Conservation (phyloP, 2,113 vertebrate genomes). For the Tichodroma muraria region DNA sequence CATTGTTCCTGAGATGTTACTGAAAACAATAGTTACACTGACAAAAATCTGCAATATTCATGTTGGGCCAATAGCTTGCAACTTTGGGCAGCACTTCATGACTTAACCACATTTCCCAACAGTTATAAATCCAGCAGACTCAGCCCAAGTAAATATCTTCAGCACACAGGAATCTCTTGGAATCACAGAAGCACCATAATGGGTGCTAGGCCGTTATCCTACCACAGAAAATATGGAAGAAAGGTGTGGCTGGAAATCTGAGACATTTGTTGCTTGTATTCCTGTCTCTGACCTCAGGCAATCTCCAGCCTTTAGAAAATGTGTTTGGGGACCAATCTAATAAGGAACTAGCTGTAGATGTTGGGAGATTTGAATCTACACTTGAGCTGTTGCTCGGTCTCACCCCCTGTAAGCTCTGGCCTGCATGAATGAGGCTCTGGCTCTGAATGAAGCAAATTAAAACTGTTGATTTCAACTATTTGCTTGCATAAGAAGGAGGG, state of each 20-base stretch:
- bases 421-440: not conserved
- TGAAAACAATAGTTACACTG: not conserved
- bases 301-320: not conserved
- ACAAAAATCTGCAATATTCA: not conserved
- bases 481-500: not conserved
- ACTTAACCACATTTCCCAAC: not conserved
- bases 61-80: not conserved
- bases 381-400: not conserved
- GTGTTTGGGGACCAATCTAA: not conserved
- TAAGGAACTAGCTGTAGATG: not conserved
- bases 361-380: not conserved
- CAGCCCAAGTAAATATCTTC: not conserved
- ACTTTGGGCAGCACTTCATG: not conserved
- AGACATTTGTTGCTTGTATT: not conserved
- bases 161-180: not conserved
- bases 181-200: not conserved
- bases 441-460: not conserved
- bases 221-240: not conserved
- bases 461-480: not conserved
- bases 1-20: not conserved
- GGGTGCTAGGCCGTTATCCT: not conserved
- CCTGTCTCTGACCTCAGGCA: not conserved
- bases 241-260: not conserved
- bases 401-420: not conserved
- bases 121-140: not conserved